A percentile compares a stretch with the other conserved stretches of the same genome.
phyloP scores from a whole-genome alignment of 30 jellyfish, hydroid and myxozoan genomes.

The Hydractinia echinata region DNA sequence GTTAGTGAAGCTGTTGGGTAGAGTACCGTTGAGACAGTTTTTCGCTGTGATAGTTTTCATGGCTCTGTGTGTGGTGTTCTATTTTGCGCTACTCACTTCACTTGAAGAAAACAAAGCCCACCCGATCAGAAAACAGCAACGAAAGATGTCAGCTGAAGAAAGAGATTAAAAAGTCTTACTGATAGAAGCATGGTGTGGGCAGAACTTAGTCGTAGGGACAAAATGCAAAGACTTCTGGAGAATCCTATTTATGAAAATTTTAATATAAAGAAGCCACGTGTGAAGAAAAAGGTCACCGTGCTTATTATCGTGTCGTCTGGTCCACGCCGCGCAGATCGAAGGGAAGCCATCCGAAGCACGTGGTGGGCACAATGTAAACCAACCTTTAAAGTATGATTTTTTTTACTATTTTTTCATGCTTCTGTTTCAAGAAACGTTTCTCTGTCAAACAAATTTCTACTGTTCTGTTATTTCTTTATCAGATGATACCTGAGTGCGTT shows the following conservation, averaged over 20 bases:
- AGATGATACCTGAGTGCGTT: slow-evolving; percentile 61
- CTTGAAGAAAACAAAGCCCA: background rate
- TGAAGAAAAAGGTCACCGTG: background rate
- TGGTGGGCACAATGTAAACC: slow-evolving; percentile 22
- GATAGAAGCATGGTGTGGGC: slow-evolving; percentile 12
- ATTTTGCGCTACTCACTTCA: slow-evolving; percentile 14
- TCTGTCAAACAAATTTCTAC: background rate
- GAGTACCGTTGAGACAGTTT: background rate
- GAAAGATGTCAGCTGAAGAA: background rate
- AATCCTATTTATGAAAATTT: slow-evolving; percentile 10
- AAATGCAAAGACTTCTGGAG: background rate
- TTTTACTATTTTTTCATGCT: background rate
- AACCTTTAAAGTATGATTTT: background rate
- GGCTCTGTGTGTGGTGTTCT: slow-evolving; percentile 4
- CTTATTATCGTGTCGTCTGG: slow-evolving; percentile 24
- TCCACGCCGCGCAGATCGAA: slow-evolving; percentile 16
- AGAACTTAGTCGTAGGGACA: background rate
- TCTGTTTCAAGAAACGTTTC: background rate
- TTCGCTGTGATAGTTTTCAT: background rate
- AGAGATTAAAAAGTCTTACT: background rate
- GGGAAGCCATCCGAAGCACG: slow-evolving; percentile 4
- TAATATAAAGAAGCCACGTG: background rate
- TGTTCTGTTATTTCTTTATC: background rate
- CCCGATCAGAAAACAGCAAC: background rate
- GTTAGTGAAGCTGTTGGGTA: background rate